Evolutionary conservation across 2,113 vertebrate species (phyloP), one percentile per base, ranked within the genome.

Genomic region (Hippocampus mohnikei): DNA sequence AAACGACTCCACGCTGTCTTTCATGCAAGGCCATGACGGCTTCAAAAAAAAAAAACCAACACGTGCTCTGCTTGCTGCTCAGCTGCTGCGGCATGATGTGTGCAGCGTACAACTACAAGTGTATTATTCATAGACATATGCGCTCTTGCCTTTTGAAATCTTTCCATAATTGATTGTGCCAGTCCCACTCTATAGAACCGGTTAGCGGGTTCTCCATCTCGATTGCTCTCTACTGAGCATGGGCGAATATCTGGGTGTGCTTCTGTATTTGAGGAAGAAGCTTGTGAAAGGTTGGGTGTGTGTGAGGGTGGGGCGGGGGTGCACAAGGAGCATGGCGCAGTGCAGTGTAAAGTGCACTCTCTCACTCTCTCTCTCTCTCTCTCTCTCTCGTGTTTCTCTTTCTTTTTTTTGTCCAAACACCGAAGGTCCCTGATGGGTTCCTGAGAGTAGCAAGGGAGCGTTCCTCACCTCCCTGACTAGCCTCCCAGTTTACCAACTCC

Each of bases 131-230:
- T 86, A 86, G 77, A 87, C 84, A 74, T 83, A 85, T 80, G 78
- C 81, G 81, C 83, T 76, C 76, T 85, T 84, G 80, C 69, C 77
- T 87, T 89, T 88, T 87, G 81, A 88, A 90, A 87, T 85, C 72
- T 83, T 87, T 89, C 77, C 80, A 89, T 90, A 88, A 90, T 90
- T 90, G 85, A 90, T 89, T 84, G 79, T 78, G 70, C 76, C 78
- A 80, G 80, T 77, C 83, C 79, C 73, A 80, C 33, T 0, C 69
- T 81, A 80, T 81, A 60, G 83, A 73, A 84, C 72, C 81, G 77
- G 85, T 86, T 83, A 74, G 68, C 46, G 76, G 81, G 69, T 73
- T 53, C 85, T 87, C 71, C 55, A 46, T 85, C 84, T 79, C 75
- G 60, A 1, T 68, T 79, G 71, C 69, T 79, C 77, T 46, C 80